These are phyloP conservation scores for Doryteuthis pealeii DNA, from an alignment of 1,140 invertebrate species.

Conservation along the genomic window DNA sequence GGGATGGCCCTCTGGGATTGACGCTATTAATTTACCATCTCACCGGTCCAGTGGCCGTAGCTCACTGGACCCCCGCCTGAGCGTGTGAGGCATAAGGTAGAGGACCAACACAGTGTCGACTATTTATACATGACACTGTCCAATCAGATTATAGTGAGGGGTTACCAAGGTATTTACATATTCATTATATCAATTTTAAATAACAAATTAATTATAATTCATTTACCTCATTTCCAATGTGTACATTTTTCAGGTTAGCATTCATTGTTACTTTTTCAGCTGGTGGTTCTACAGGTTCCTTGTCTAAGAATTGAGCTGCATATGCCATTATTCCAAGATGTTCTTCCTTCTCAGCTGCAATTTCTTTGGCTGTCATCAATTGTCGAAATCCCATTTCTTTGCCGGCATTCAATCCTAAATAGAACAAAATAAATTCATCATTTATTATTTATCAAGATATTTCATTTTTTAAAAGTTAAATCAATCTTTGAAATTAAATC, in stretches of 20 bases:
- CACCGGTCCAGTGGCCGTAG: too few relatives aligned
- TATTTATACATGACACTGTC: too few relatives aligned
- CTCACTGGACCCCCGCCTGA: too few relatives aligned
- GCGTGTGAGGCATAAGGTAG: too few relatives aligned
- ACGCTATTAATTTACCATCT: too few relatives aligned
- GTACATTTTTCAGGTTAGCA: conserved; percentile 38
- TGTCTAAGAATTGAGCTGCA: conserved; percentile 84
- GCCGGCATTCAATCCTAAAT: conserved; percentile 57
- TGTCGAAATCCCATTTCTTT: conserved; percentile 75
- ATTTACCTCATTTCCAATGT: conserved; percentile 43
- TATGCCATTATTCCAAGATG: conserved; percentile 96
- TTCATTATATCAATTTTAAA: too few relatives aligned
- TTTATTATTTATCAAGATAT: background rate
- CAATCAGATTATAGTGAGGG: too few relatives aligned
- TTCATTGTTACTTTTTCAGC: conserved; percentile 44
- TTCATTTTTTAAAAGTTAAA: background rate
- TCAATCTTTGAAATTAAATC: background rate
- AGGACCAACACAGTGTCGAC: too few relatives aligned
- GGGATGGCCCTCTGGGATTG: too few relatives aligned
- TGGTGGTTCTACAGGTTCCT: conserved; percentile 66
- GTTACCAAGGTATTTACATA: too few relatives aligned
- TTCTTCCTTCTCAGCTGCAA: conserved; percentile 91
- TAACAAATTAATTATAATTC: too few relatives aligned
- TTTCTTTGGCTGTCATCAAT: conserved; percentile 86
- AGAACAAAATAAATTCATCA: background rate